Evolutionary conservation across 1,140 invertebrate species (phyloP), one percentile per base, ranked within the genome.

Genomic region (Aphidius ervi): DNA sequence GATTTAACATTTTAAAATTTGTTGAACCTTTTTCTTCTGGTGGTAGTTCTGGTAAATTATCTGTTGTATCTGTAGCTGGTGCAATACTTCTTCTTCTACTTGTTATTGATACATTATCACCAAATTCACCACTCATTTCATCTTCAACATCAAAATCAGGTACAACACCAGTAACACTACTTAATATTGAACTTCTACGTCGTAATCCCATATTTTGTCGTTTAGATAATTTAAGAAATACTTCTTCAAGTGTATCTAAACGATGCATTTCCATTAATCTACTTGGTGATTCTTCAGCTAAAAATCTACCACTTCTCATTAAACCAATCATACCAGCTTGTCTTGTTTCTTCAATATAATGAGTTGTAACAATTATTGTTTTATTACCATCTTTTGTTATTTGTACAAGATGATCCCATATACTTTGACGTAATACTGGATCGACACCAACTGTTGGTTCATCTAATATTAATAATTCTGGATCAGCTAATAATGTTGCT

Each of bases 271-370:
- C 81, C 61, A 97, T 86, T 2, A 98, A 77, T 58, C 84, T 86
- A 6, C 83, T 83, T 0, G 96, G 95, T 3, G 93, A 88, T 72
- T 95, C 90, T 77, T 98, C 95, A 0, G 95, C 95, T 9, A 98
- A 77, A 69, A 98, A 88, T 65, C 88, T 86, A 1, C 95, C 95
- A 60, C 90, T 89, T 65, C 96, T 84, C 92, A 98, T 94, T 5
- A 98, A 78, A 3, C 95, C 95, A 72, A 97, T 96, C 67, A 89
- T 84, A 70, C 86, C 84, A 9, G 94, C 94, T 78, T 97, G 93
- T 63, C 93, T 85, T 3, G 95, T 96, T 77, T 98, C 96, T 74
- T 98, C 95, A 61, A 98, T 97, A 71, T 98, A 98, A 82, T 98
- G 95, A 9, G 96, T 98, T 2, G 96, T 98, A 59, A 98, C 95